Evolutionary conservation across 2,797 vertebrate species (phyloP), one percentile per base, ranked within the genome.

Genomic region (Poecilia picta): DNA sequence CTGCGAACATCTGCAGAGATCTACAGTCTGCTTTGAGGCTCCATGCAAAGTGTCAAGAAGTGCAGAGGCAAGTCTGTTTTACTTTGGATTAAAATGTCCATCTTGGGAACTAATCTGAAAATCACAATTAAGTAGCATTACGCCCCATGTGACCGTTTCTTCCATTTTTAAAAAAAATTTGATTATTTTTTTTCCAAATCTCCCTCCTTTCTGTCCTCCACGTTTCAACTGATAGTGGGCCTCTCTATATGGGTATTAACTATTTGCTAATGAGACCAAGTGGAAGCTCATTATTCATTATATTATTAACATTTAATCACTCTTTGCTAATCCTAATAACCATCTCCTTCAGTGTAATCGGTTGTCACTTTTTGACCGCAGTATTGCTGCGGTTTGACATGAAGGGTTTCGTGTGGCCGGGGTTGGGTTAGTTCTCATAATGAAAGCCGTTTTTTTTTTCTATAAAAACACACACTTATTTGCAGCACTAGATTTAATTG

Each of bases 241-340:
- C 82, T 53, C 82, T 53, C 41, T 83, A 64, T 81, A 88, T 83
- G 85, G 83, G 88, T 89, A 92, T 89, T 88, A 91, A 92, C 81
- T 87, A 85, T 92, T 93, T 92, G 89, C 83, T 93, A 91, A 94
- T 92, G 92, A 92, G 90, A 91, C 86, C 1, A 74, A 85, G 85
- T 70, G 76, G 86, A 75, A 85, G 76, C 89, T 90, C 89, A 89
- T 93, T 90, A 89, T 88, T 94, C 91, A 93, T 92, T 87, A 91
- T 82, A 88, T 93, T 89, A 89, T 92, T 92, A 93, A 86, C 89
- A 85, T 91, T 93, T 91, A 89, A 94, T 93, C 91, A 81, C 88
- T 89, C 89, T 49, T 75, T 87, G 91, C 88, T 89, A 91, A 92
- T 93, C 89, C 90, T 92, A 91, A 91, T 91, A 91, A 90, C 88